phyloP scores from a whole-genome alignment of 2,797 vertebrate species.

The Geotrypetes seraphini region DNA sequence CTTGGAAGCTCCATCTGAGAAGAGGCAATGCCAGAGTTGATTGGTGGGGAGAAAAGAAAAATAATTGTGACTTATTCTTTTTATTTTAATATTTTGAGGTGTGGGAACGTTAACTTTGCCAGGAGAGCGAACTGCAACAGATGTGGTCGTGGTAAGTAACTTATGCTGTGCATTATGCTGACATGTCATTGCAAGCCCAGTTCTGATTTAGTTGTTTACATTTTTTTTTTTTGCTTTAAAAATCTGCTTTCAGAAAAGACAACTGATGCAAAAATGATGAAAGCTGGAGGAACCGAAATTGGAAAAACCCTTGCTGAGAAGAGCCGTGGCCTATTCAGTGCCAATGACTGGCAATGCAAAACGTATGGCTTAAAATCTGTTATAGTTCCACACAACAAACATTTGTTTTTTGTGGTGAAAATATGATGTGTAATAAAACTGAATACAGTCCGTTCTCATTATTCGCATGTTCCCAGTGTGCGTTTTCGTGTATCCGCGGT shows the following conservation, averaged over 20 bases:
- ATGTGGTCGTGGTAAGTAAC: conserved; percentile 76
- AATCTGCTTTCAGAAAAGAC: conserved; percentile 72
- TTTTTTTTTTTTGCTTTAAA: background rate
- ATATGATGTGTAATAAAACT: accelerated
- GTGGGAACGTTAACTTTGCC: conserved; percentile 94
- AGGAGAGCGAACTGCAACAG: conserved; percentile 94
- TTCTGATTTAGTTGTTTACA: too few relatives aligned
- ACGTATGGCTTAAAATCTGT: conserved; percentile 57
- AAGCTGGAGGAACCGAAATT: conserved; percentile 94
- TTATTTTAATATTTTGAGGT: conserved; percentile 58
- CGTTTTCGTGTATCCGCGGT: too few relatives aligned
- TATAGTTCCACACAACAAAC: background rate
- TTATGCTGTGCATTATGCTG: too few relatives aligned
- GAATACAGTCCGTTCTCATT: too few relatives aligned
- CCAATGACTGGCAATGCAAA: conserved; percentile 98
- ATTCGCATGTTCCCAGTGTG: too few relatives aligned
- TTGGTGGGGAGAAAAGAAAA: too few relatives aligned
- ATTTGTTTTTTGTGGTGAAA: too few relatives aligned
- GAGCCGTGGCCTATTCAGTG: conserved; percentile 91
- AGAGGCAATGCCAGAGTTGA: too few relatives aligned
- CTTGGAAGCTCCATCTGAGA: too few relatives aligned
- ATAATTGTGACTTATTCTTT: too few relatives aligned
- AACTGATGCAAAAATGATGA: conserved; percentile 97
- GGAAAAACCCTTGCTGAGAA: conserved; percentile 96
- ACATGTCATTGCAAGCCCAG: too few relatives aligned